phyloP scores from a whole-genome alignment of 2,888 invertebrate genomes.

The Imbricaverruca yamaguchii region DNA sequence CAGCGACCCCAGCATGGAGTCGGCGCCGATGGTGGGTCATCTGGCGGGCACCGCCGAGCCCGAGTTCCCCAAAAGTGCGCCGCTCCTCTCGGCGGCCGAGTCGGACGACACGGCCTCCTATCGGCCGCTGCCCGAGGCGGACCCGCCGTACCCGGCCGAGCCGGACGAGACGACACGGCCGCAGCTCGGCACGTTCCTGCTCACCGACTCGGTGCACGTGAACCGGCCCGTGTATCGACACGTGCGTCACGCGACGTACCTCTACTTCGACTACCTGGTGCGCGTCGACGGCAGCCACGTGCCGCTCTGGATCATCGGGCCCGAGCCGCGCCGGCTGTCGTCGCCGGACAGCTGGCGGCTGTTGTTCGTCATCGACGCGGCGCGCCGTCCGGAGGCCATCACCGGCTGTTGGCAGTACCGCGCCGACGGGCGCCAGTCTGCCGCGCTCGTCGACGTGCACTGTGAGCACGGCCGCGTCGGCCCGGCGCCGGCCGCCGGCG shows the following conservation, averaged over 20 bases:
- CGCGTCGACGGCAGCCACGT: not conserved
- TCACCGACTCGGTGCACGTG: not conserved
- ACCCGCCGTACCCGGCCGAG: not conserved
- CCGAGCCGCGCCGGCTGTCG: not conserved
- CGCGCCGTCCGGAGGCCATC: not conserved
- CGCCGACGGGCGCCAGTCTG: not conserved
- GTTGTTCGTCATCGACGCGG: not conserved
- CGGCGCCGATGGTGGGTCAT: not conserved
- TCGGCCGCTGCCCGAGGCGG: not conserved
- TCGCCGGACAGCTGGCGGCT: not conserved
- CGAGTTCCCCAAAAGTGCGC: no score
- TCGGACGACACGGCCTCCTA: not conserved
- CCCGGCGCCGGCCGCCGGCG: not conserved
- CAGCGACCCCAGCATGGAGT: not conserved
- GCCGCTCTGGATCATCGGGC: not conserved
- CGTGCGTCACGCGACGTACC: not conserved
- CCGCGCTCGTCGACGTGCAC: not conserved
- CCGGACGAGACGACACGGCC: not conserved
- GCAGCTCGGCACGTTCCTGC: not conserved
- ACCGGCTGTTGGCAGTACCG: not conserved
- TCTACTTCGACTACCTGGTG: conserved; percentile 6
- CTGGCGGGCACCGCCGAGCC: not conserved
- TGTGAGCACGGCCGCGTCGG: not conserved
- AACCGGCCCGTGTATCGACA: not conserved
- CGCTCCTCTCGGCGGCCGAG: not conserved